phyloP scores from a whole-genome alignment of 2,888 invertebrate genomes.

The Cremastinae sp. region DNA sequence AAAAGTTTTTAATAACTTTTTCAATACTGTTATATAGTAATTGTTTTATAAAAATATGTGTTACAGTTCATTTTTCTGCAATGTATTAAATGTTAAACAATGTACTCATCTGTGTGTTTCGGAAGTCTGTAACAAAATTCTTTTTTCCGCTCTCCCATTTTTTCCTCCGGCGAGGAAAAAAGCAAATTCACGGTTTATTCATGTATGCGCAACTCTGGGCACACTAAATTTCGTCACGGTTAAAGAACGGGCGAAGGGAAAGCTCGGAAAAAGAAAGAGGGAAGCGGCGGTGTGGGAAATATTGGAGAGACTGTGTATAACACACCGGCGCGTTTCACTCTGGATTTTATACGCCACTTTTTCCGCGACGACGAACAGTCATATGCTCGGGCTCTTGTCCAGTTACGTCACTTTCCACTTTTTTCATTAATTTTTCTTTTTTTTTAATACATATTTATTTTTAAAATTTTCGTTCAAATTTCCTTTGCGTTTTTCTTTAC shows the following conservation, averaged over 20 bases:
- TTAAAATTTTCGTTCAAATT: background rate
- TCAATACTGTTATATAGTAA: too few relatives aligned
- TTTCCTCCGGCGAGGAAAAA: conserved; percentile 54
- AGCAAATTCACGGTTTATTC: conserved; percentile 74
- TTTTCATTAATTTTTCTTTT: conserved; percentile 15
- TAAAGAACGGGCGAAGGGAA: conserved; percentile 46
- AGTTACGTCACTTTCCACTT: conserved; percentile 1
- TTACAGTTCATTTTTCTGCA: too few relatives aligned
- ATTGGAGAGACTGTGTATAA: conserved; percentile 63
- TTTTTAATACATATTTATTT: background rate
- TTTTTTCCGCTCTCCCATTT: conserved; percentile 22
- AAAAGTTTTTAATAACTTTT: too few relatives aligned
- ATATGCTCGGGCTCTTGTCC: conserved; percentile 70
- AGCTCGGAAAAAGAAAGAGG: conserved; percentile 8
- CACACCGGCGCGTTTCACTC: conserved; percentile 56
- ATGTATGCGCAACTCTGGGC: conserved; percentile 71
- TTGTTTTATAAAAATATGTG: too few relatives aligned
- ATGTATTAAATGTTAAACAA: too few relatives aligned
- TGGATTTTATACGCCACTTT: conserved; percentile 71
- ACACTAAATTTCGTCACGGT: conserved; percentile 76
- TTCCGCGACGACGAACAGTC: conserved; percentile 68
- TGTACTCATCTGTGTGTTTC: background rate
- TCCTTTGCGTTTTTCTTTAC: too few relatives aligned
- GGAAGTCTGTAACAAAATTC: background rate
- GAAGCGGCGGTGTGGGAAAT: conserved; percentile 70